Evolutionary conservation across 2,797 vertebrate species (phyloP), one percentile per base, ranked within the genome.

Genomic region (Sebastes minor): DNA sequence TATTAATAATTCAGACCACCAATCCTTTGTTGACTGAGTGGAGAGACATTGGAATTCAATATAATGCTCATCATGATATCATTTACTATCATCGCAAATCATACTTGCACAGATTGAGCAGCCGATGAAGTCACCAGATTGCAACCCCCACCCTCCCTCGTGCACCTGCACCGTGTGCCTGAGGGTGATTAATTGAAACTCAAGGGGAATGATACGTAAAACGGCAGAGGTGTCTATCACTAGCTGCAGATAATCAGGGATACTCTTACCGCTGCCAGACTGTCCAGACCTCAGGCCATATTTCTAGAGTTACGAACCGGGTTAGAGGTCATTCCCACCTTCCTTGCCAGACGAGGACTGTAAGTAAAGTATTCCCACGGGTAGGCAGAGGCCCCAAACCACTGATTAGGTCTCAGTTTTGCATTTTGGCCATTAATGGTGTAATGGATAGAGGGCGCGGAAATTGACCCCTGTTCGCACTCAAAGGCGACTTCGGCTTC

Each of bases 181-280:
- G 68, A 1, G 46, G 14, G 6, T 80, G 86, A 90, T 90, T 86
- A 82, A 90, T 61, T 80, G 78, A 78, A 89, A 74, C 84, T 80
- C 61, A 46, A 78, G 69, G 78, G 81, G 55, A 71, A 71, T 82
- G 72, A 89, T 80, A 80, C 33, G n/a, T 89, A 74, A 85, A 89
- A 60, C 82, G 11, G 20, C 46, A 20, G 33, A 86, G 83, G 76
- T 78, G 84, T 91, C 72, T 59, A n/a, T 89, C 83, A 74, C 80
- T 71, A 55, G 70, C 3, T 0, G 56, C 46, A 57, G 71, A 84
- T 72, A 71, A 78, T 56, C 77, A 74, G 73, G 76, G 89, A 91
- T 93, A 57, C 72, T 86, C 81, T 93, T 92, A 88, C 91, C 14
- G 13, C 70, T 63, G 72, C 73, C 87, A 90, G 88, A 92, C 75